Evolutionary conservation across 2,888 invertebrate species (phyloP).

Genomic region (Eupithecia vulgata): DNA sequence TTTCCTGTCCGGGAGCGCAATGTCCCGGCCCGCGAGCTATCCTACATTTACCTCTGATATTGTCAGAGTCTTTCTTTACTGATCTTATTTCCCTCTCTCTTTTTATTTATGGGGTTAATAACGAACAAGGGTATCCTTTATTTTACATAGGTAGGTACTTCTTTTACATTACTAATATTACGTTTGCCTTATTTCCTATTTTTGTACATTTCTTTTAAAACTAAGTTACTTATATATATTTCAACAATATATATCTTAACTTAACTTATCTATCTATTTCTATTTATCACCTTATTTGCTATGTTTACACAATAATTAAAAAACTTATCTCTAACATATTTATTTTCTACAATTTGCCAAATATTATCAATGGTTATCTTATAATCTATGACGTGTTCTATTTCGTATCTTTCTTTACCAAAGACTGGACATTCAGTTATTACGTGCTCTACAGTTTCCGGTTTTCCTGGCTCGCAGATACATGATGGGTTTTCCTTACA

Average conservation of each 20-base stretch:
- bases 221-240: no score
- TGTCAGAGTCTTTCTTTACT: no score
- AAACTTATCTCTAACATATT: not conserved
- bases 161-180: no score
- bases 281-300: not conserved
- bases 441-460: not conserved
- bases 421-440: slow-evolving; percentile 8
- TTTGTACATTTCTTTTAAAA: no score
- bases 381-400: not conserved
- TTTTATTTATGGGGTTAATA: no score
- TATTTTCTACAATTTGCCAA: not conserved
- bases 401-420: not conserved
- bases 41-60: no score
- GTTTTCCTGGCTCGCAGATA: slow-evolving; percentile 5
- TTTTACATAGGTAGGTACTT: no score
- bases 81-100: no score
- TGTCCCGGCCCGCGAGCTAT: no score
- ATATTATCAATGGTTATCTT: not conserved
- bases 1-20: no score
- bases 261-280: not conserved
- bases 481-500: not conserved
- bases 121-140: no score
- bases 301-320: not conserved
- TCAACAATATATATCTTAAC: not conserved
- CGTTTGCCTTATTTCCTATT: no score